Conservation (phyloP, 2,888 invertebrate genomes). For the Muscina levida region DNA sequence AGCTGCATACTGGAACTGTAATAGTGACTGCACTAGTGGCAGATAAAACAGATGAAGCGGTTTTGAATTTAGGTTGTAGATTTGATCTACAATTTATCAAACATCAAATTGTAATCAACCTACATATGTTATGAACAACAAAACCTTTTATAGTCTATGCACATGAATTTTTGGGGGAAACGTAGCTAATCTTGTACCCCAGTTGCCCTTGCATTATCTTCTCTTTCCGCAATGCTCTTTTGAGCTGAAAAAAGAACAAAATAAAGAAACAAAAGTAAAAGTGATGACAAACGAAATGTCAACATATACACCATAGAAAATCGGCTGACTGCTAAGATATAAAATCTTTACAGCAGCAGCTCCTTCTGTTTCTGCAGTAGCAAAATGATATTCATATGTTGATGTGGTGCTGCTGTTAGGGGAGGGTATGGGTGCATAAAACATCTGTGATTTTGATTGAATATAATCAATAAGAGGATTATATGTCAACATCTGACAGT, state of each 20-base stretch:
- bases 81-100: not conserved
- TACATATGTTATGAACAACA: too few relatives aligned
- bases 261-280: too few relatives aligned
- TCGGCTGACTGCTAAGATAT: not conserved
- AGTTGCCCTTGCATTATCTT: not conserved
- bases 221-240: not conserved
- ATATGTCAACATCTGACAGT: conserved; percentile 45
- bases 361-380: conserved; percentile 32
- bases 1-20: too few relatives aligned
- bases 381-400: not conserved
- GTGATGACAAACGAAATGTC: conserved; percentile 46
- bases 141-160: not conserved
- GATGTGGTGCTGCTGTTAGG: too few relatives aligned
- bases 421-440: not conserved
- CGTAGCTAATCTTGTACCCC: not conserved
- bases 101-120: too few relatives aligned
- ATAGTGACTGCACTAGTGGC: too few relatives aligned
- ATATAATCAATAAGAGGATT: conserved; percentile 64
- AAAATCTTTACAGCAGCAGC: not conserved
- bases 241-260: not conserved
- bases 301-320: conserved; percentile 5
- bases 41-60: too few relatives aligned
- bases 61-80: too few relatives aligned
- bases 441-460: conserved; percentile 59
- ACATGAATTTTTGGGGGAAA: not conserved